Conservation (phyloP, 2,888 invertebrate species). For the Reticulitermes lucifugus region DNA sequence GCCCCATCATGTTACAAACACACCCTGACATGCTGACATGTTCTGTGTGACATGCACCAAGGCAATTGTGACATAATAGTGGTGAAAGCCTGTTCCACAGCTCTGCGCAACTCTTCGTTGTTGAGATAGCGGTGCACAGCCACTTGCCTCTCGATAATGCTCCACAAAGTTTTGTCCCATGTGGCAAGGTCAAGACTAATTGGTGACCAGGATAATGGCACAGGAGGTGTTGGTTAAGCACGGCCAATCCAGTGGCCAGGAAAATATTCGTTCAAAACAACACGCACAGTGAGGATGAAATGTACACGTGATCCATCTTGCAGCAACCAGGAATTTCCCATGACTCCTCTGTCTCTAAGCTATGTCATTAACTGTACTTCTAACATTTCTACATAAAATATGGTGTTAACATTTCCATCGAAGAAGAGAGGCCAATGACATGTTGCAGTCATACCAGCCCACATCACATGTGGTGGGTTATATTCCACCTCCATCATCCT, state of each 20-base stretch:
- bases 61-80: too few relatives aligned
- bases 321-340: neutral
- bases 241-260: neutral
- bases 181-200: too few relatives aligned
- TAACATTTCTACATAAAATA: neutral
- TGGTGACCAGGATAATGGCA: too few relatives aligned
- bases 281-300: neutral
- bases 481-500: neutral
- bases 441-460: neutral
- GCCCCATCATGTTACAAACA: too few relatives aligned
- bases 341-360: too few relatives aligned
- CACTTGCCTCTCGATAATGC: too few relatives aligned
- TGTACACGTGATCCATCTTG: neutral
- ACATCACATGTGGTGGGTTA: neutral
- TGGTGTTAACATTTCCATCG: neutral
- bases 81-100: too few relatives aligned
- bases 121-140: too few relatives aligned
- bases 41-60: too few relatives aligned
- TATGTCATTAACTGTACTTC: neutral
- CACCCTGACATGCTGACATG: too few relatives aligned
- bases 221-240: neutral
- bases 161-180: too few relatives aligned
- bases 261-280: neutral
- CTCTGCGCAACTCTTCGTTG: too few relatives aligned
- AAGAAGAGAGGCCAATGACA: neutral